Conservation (phyloP, 1,140 invertebrate species). For the Drosophila pectinifera region DNA sequence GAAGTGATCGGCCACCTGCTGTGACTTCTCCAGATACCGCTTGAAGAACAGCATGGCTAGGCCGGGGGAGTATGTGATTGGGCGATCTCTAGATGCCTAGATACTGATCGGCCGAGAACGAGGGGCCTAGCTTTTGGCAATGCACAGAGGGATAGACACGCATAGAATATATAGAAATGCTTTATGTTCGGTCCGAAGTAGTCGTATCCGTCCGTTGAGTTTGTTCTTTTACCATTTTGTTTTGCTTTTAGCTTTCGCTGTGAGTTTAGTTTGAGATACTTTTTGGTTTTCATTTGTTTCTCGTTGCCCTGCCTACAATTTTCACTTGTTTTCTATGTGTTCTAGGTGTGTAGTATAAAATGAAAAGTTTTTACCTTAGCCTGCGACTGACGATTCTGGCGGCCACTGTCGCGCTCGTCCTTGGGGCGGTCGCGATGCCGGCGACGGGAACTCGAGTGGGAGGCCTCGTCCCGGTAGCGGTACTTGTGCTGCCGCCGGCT, state of each 20-base stretch:
- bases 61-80: background rate
- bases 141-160: conserved; percentile 20
- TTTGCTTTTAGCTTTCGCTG: conserved; percentile 42
- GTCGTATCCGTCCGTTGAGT: conserved; percentile 29
- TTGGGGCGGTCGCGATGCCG: conserved; percentile 79
- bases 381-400: conserved; percentile 80
- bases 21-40: conserved; percentile 78
- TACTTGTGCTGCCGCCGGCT: conserved; percentile 86
- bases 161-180: background rate
- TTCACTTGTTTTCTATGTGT: conserved; percentile 57
- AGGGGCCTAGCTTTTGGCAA: conserved; percentile 20
- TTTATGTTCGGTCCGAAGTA: conserved; percentile 7
- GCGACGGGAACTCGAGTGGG: conserved; percentile 80
- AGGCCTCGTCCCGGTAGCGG: conserved; percentile 86
- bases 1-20: conserved; percentile 71
- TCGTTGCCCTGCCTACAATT: conserved; percentile 65
- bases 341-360: conserved; percentile 61
- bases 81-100: background rate
- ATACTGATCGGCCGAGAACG: conserved; percentile 20
- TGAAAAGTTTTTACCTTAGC: conserved; percentile 85
- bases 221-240: conserved; percentile 66
- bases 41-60: conserved; percentile 74
- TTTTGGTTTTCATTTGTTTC: conserved; percentile 28
- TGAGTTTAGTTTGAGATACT: conserved; percentile 23
- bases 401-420: conserved; percentile 81